Conservation (phyloP, 2,113 vertebrate genomes). For the Lota lota region DNA sequence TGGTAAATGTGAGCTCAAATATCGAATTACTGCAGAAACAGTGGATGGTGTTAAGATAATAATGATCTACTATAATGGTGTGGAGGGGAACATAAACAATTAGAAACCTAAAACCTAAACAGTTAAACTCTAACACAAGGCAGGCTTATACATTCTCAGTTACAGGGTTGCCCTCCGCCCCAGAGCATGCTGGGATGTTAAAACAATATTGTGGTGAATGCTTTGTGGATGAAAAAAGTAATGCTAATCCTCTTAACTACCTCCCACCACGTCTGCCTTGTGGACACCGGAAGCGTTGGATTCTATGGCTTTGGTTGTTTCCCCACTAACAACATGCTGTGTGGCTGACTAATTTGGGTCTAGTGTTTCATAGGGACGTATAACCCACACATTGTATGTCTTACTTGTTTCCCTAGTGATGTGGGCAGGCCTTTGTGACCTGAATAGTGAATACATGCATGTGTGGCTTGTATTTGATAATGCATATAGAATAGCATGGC, state of each 20-base stretch:
- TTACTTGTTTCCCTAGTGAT: conserved; percentile 69
- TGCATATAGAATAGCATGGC: conserved; percentile 6
- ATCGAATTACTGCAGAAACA: no score
- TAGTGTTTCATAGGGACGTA: conserved; percentile 71
- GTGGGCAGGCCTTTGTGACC: conserved; percentile 65
- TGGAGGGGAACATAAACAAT: no score
- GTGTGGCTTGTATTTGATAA: conserved; percentile 15
- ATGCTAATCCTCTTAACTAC: conserved; percentile 52
- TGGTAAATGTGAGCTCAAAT: no score
- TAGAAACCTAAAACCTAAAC: no score
- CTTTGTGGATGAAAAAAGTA: conserved; percentile 62
- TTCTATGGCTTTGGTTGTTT: conserved; percentile 33
- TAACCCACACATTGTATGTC: conserved; percentile 78
- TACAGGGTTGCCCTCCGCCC: no score
- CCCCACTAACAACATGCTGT: conserved; percentile 58
- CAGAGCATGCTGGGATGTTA: conserved; percentile 25
- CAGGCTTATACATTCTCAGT: no score
- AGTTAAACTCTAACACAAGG: no score
- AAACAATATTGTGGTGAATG: conserved; percentile 51
- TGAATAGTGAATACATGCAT: conserved; percentile 41
- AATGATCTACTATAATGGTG: no score
- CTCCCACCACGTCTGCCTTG: conserved; percentile 59
- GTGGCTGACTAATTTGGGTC: conserved; percentile 57
- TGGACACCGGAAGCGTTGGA: conserved; percentile 44
- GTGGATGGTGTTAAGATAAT: no score